Evolutionary conservation across 2,113 vertebrate species (phyloP), one percentile per base, ranked within the genome.

Genomic region (Takifugu flavidus): DNA sequence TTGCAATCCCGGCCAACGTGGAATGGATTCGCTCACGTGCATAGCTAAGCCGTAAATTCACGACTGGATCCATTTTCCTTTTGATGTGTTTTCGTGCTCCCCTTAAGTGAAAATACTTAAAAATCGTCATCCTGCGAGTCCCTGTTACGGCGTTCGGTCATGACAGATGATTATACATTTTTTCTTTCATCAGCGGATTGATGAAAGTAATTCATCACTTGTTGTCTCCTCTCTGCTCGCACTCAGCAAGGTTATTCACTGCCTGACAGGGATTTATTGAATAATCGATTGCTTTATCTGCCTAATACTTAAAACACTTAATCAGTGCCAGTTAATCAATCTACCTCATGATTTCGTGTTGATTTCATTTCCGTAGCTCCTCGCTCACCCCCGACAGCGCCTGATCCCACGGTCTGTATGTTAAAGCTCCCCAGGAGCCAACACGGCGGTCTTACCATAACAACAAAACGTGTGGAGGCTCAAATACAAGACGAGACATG

Each of bases 221-320:
- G 86, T 89, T 72, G 85, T 75, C 82, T 78, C 60, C 59, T 82
- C 63, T 20, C 45, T 6, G 13, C 51, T 11, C 69, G 80, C 74
- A 74, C 80, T 55, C 67, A 83, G 78, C 62, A 61, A 88, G 56
- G 75, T 87, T 83, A 86, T 85, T 87, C 83, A 82, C 75, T 64
- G 78, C 75, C 90, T 83, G 91, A 75, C 72, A 83, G 75, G 88
- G 92, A 95, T 93, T 93, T 92, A 94, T 89, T 87, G 90, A 91
- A 91, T 92, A 93, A 94, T 95, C 93, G 91, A 94, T 95, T 89
- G 79, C 90, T 94, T 94, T 94, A 94, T 94, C 92, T 92, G 89
- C 62, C 82, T 93, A 90, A 93, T 92, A 91, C 89, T 91, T 89
- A 86, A 86, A 91, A 90, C 73, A 85, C 93, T 95, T 93, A 76